Percentiles rank a stretch among this genome's conserved stretches.
Conservation (phyloP, 1,140 invertebrate genomes). For the Lycorma delicatula region DNA sequence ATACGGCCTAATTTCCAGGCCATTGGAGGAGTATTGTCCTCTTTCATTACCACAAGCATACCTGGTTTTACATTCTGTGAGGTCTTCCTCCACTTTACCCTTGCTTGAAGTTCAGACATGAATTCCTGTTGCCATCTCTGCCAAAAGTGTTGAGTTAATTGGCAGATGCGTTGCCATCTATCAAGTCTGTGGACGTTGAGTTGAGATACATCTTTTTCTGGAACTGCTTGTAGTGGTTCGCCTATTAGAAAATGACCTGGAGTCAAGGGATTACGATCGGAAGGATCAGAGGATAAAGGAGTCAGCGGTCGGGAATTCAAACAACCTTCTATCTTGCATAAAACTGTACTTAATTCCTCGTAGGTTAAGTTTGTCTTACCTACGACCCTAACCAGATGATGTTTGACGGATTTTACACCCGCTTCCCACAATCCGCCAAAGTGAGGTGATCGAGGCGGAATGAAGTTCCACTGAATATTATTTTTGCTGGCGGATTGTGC, state of each 20-base stretch:
- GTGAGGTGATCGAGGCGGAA: constrained; percentile 25
- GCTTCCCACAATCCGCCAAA: constrained; percentile 31
- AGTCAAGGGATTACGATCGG: constrained; percentile 25
- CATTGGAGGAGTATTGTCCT: constrained; percentile 31
- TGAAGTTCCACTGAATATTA: constrained; percentile 27
- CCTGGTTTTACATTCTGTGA: constrained; percentile 24
- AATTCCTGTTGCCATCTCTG: constrained; percentile 32
- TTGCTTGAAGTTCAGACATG: constrained; percentile 28
- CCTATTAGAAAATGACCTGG: constrained; percentile 32
- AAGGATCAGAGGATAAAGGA: constrained; percentile 24
- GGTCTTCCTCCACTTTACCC: constrained; percentile 25
- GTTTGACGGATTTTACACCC: too few relatives aligned
- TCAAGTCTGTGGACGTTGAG: constrained; percentile 20
- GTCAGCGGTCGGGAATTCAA: constrained; percentile 30
- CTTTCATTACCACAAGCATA: constrained; percentile 34
- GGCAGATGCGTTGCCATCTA: constrained; percentile 24
- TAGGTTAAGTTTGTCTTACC: too few relatives aligned
- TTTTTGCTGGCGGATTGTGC: too few relatives aligned
- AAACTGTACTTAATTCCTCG: too few relatives aligned
- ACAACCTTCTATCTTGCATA: constrained; percentile 30
- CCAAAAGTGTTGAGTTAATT: constrained; percentile 32
- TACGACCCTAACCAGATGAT: too few relatives aligned
- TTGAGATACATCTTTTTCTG: constrained; percentile 26
- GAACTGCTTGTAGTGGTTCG: constrained; percentile 30
- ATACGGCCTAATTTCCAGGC: constrained; percentile 34